Conservation (phyloP, 2,113 vertebrate species). For the Eubucco bourcierii region DNA sequence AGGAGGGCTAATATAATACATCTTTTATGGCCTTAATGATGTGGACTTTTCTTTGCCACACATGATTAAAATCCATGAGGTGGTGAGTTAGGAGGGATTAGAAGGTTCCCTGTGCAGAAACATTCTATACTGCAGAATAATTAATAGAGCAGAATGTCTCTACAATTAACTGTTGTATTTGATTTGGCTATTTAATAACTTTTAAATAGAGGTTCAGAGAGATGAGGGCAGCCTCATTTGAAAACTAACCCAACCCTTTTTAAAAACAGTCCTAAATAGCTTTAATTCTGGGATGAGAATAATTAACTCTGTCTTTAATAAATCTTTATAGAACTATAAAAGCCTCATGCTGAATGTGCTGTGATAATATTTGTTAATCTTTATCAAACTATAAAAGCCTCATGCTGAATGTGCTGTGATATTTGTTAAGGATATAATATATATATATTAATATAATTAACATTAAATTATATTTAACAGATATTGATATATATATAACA, state of each 20-base stretch:
- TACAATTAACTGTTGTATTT: background rate
- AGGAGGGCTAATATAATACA: background rate
- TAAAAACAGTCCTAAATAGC: background rate
- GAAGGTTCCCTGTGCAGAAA: background rate
- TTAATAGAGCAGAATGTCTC: conserved; percentile 14
- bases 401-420: too few relatives aligned
- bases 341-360: background rate
- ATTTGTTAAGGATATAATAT: too few relatives aligned
- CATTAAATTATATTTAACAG: too few relatives aligned
- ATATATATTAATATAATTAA: too few relatives aligned
- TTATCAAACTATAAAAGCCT: too few relatives aligned
- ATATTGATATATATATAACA: background rate
- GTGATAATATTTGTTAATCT: background rate
- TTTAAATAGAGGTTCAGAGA: background rate
- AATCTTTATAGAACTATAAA: background rate
- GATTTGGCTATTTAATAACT: conserved; percentile 6
- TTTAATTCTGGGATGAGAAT: background rate
- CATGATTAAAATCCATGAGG: conserved; percentile 25
- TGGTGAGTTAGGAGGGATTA: background rate
- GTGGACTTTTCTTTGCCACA: background rate
- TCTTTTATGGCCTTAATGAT: background rate
- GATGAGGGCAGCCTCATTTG: background rate
- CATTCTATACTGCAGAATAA: background rate
- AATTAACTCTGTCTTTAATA: background rate
- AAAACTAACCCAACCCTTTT: background rate